Conservation (phyloP, 1,140 invertebrate species). For the Physella acuta region DNA sequence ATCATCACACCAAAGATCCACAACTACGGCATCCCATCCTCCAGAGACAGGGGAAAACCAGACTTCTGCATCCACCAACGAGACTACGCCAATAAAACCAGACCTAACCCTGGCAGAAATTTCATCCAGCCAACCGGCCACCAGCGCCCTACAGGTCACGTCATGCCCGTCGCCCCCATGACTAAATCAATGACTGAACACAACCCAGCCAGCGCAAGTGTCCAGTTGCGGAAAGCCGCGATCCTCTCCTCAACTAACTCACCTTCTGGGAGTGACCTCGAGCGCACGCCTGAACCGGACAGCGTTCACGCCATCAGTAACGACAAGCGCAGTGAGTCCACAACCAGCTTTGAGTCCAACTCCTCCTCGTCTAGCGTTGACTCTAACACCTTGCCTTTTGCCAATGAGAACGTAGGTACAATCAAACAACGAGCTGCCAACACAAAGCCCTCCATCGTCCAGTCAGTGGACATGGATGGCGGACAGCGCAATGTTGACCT, state of each 20-base stretch:
- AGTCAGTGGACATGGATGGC: slow-evolving; percentile 31
- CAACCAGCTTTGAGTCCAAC: slow-evolving; percentile 71
- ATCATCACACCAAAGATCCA: slow-evolving; percentile 55
- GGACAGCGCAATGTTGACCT: slow-evolving; percentile 29
- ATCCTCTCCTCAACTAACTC: not conserved
- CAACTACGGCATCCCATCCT: slow-evolving; percentile 50
- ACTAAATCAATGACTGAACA: not conserved
- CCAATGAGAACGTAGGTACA: slow-evolving; percentile 97
- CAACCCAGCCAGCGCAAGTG: not conserved
- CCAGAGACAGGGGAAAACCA: not conserved
- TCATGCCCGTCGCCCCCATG: not conserved
- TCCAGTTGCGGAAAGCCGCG: not conserved
- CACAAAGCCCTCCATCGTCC: slow-evolving; percentile 47
- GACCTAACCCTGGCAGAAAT: not conserved
- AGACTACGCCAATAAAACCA: not conserved
- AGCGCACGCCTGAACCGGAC: slow-evolving; percentile 1
- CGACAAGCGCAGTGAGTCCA: slow-evolving; percentile 43
- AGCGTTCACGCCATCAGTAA: slow-evolving; percentile 11
- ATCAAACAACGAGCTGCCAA: slow-evolving; percentile 75
- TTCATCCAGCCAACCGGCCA: not conserved
- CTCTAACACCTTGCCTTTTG: slow-evolving; percentile 95
- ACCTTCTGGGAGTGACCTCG: not conserved
- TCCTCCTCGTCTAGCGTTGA: slow-evolving; percentile 72
- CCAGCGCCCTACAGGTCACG: not conserved
- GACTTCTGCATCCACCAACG: slow-evolving; percentile 16